These are phyloP conservation scores for Archocentrus centrarchus DNA, from an alignment of 2,113 vertebrate species.

Conservation along the genomic window DNA sequence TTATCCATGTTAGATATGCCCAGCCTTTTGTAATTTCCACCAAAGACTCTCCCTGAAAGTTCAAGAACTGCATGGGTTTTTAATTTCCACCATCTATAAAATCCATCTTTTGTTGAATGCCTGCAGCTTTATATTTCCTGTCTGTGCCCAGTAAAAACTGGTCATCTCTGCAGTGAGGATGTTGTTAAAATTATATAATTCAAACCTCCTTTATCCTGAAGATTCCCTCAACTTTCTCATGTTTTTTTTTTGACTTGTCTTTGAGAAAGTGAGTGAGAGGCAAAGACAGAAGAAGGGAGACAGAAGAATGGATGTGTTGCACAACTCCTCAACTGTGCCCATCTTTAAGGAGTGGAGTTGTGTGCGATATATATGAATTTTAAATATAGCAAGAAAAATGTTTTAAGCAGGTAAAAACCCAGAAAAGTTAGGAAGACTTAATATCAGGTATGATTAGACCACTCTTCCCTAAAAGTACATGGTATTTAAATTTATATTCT, in stretches of 20 bases:
- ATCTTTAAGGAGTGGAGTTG: background rate
- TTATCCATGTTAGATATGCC: constrained; percentile 32
- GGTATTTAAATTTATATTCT: background rate
- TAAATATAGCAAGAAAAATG: background rate
- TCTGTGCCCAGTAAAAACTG: constrained; percentile 4
- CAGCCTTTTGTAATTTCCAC: constrained; percentile 36
- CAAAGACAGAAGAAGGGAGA: background rate
- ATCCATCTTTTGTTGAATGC: constrained; percentile 1
- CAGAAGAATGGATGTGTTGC: background rate
- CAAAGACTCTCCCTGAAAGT: constrained; percentile 19
- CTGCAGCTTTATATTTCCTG: constrained; percentile 14
- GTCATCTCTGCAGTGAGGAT: background rate
- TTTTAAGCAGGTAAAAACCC: too few species aligned
- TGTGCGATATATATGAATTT: fast-evolving
- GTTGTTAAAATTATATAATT: background rate
- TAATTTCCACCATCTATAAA: constrained; percentile 28
- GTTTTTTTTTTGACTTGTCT: constrained; percentile 11
- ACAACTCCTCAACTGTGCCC: background rate
- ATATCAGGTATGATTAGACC: background rate
- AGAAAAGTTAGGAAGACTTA: background rate
- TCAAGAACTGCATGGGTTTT: background rate
- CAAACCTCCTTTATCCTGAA: constrained; percentile 6
- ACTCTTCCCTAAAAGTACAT: background rate
- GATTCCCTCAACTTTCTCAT: background rate
- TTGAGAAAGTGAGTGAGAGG: background rate